A percentile compares a stretch with the other conserved stretches of the same genome.
phyloP scores from a whole-genome alignment of 2,113 vertebrate genomes.

The Xiphophorus hellerii region DNA sequence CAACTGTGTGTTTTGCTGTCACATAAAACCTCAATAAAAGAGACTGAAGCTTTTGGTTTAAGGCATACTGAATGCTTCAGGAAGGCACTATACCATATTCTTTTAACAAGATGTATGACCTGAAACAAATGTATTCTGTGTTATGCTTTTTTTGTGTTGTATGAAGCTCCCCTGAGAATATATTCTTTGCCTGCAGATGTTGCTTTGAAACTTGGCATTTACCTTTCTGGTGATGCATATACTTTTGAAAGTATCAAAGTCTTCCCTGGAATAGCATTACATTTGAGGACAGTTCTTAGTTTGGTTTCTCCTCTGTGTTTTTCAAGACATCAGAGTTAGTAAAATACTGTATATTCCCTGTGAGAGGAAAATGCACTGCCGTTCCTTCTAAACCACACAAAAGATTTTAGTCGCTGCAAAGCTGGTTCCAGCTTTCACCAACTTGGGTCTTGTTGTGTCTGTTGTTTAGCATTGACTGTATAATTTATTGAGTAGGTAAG shows the following conservation, averaged over 20 bases:
- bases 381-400: conserved; percentile 1
- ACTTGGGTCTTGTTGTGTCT: no score
- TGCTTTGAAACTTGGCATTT: conserved; percentile 2
- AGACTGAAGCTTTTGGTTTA: no score
- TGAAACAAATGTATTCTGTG: not conserved
- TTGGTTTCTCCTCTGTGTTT: conserved; percentile 23
- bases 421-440: not conserved
- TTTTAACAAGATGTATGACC: not conserved
- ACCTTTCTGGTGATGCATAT: not conserved
- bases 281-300: conserved; percentile 1
- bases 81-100: no score
- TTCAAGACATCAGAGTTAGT: conserved; percentile 26
- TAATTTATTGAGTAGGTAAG: no score
- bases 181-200: not conserved
- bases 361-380: conserved; percentile 29
- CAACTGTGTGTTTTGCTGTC: no score
- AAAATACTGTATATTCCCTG: conserved; percentile 14
- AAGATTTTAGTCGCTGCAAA: no score
- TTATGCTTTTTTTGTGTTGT: not conserved
- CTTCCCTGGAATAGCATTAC: conserved; percentile 10
- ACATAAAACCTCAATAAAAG: no score
- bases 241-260: conserved; percentile 30
- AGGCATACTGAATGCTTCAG: no score
- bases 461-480: no score
- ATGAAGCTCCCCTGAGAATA: not conserved